Evolutionary conservation across 1,140 invertebrate genomes (phyloP), one percentile per base, ranked within the genome.

Genomic region (Scaptomyza pallida): DNA sequence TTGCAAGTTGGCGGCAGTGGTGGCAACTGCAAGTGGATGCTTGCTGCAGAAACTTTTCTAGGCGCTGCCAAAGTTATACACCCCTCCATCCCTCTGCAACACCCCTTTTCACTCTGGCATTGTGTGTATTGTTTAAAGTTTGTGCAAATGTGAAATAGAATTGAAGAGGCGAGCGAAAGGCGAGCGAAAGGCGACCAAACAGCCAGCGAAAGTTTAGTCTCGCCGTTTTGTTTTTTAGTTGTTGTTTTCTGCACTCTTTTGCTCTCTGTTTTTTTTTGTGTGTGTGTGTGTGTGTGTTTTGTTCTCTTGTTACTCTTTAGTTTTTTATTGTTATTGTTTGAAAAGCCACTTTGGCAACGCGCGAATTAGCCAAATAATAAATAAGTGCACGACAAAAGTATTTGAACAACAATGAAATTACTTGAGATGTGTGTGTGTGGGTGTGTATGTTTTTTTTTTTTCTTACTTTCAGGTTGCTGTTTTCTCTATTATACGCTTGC

Each of bases 301-400:
- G 43, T 59, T 21, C 45, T 45, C 26, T 52, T 45, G 56, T 37
- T 16, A 41, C 47, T 45, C 30, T 57, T 55, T 61, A 62, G 57
- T 73, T 68, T 67, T 68, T 72, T 76, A 76, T 76, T 76, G 73
- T 76, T 76, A 76, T 76, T 76, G 73, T 67, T 70, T 76, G 62
- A 47, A 67, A 69, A 72, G 57, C 69, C 78, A 77, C 78, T 81
- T 75, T 81, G 82, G 75, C 82, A 88, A 72, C 67, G 82, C 82
- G 82, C 82, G 82, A 86, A 86, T 86, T 86, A 86, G 82, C 82
- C 82, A 86, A 88, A 86, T 86, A 86, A 86, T 86, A 86, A 86
- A 86, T 88, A 86, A 88, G 81, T 86, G 82, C 78, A 78, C 44
- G 78, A 86, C 83, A 76, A 86, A 82, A 74, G 54, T 55, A 88